phyloP scores from a whole-genome alignment of 2,797 vertebrate genomes.

The Tachyglossus aculeatus region DNA sequence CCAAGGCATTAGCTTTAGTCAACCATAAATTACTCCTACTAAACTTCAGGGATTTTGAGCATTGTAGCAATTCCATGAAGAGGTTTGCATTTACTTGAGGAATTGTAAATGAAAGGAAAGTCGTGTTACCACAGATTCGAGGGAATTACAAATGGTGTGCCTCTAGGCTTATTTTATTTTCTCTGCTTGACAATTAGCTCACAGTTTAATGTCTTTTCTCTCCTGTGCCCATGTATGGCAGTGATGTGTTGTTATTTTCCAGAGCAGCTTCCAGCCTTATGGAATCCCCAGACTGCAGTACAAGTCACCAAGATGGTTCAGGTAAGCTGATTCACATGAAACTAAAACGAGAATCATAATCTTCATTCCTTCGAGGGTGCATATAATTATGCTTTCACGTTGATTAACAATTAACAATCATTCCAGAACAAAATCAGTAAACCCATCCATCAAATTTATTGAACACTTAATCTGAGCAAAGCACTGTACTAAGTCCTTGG shows the following conservation, averaged over 20 bases:
- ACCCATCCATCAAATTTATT: too few relatives aligned
- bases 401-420: slow-evolving; percentile 31
- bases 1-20: slow-evolving; percentile 24
- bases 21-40: slow-evolving; percentile 7
- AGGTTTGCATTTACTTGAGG: slow-evolving; percentile 25
- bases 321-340: slow-evolving; percentile 32
- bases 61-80: slow-evolving; percentile 10
- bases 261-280: neutral
- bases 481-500: too few relatives aligned
- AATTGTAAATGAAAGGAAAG: slow-evolving; percentile 23
- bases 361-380: slow-evolving; percentile 19
- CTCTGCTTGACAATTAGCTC: slow-evolving; percentile 26
- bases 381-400: slow-evolving; percentile 34
- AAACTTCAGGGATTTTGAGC: slow-evolving; percentile 14
- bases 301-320: neutral
- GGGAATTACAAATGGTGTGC: slow-evolving; percentile 25
- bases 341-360: slow-evolving; percentile 13
- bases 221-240: slow-evolving; percentile 9
- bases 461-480: too few relatives aligned
- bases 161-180: slow-evolving; percentile 29
- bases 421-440: slow-evolving; percentile 22
- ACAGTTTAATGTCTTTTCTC: slow-evolving; percentile 26
- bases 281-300: neutral
- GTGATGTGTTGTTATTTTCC: slow-evolving; percentile 19
- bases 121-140: slow-evolving; percentile 2